phyloP scores from a whole-genome alignment of 2,888 invertebrate genomes.

The Caenorhabditis sp. region DNA sequence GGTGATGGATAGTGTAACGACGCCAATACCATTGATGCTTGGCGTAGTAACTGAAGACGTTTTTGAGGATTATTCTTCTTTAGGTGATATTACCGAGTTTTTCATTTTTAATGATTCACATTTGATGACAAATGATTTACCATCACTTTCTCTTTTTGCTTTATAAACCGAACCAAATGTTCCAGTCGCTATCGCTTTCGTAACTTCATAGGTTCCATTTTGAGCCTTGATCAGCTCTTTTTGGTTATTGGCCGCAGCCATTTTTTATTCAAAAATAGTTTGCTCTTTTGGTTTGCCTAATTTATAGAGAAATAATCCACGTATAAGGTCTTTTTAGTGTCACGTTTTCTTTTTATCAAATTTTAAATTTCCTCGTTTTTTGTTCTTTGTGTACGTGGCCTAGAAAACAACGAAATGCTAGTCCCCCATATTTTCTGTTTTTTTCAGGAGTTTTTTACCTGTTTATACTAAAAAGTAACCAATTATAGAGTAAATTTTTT shows the following conservation, averaged over 20 bases:
- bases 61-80: too few species aligned
- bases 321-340: too few species aligned
- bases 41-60: conserved; percentile 39
- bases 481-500: too few species aligned
- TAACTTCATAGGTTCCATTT: conserved; percentile 39
- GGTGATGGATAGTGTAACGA: conserved; percentile 30
- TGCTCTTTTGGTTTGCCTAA: too few species aligned
- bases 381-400: background rate
- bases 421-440: background rate
- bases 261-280: too few species aligned
- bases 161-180: conserved; percentile 41
- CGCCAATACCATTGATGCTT: conserved; percentile 35
- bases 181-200: conserved; percentile 37
- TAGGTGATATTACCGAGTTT: conserved; percentile 19
- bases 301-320: too few species aligned
- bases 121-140: conserved; percentile 32
- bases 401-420: background rate
- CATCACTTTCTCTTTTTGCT: conserved; percentile 29
- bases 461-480: too few species aligned
- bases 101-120: conserved; percentile 44
- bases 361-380: conserved; percentile 1
- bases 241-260: background rate
- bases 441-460: too few species aligned
- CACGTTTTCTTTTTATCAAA: too few species aligned
- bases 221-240: conserved; percentile 38